Percentiles rank a stretch among this genome's conserved stretches.
Conservation (phyloP, 2,113 vertebrate species). For the Macroglossus sobrinus region DNA sequence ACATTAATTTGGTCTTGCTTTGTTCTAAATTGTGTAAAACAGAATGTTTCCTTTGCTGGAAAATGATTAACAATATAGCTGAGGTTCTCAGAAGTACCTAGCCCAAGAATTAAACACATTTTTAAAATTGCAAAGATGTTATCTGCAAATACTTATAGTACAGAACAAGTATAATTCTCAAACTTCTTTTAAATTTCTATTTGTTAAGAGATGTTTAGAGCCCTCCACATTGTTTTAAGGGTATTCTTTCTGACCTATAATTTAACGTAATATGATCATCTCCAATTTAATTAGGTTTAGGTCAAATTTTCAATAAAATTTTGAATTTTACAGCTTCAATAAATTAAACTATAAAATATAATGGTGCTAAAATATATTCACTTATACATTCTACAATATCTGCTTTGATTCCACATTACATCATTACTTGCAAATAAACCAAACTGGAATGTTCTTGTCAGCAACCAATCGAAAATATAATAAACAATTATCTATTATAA, state of each 20-base stretch:
- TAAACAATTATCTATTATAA: background rate
- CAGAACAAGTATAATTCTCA: background rate
- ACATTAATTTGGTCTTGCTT: background rate
- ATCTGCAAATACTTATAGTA: background rate
- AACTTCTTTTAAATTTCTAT: background rate
- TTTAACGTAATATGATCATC: background rate
- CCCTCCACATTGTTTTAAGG: background rate
- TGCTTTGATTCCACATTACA: background rate
- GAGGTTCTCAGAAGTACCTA: background rate
- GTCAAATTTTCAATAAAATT: slow-evolving; percentile 23
- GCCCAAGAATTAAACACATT: background rate
- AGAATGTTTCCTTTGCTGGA: background rate
- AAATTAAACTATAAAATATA: background rate
- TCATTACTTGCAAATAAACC: background rate
- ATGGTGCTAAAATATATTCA: background rate
- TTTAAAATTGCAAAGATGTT: background rate
- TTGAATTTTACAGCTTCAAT: background rate
- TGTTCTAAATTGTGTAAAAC: background rate
- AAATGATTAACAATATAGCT: background rate
- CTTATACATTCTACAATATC: background rate
- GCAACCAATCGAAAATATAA: slow-evolving; percentile 5
- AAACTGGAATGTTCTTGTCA: background rate
- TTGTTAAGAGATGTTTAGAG: slow-evolving; percentile 31
- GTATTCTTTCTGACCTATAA: background rate
- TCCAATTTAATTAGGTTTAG: background rate